These are phyloP conservation scores for Chelon auratus DNA, from an alignment of 2,797 vertebrate species.

Conservation along the genomic window DNA sequence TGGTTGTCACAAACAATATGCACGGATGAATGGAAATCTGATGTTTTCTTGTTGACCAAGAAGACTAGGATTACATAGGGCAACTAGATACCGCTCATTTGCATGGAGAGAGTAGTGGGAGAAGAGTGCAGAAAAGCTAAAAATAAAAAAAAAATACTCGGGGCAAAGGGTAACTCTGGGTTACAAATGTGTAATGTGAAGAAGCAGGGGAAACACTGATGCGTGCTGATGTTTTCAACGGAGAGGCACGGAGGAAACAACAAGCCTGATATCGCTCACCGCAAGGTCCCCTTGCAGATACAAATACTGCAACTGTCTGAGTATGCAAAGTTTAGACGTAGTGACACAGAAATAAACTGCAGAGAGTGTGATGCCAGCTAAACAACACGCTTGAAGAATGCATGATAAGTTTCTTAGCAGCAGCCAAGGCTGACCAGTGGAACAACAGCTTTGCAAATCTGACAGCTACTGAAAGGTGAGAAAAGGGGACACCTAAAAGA, in stretches of 20 bases:
- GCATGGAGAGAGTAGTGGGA: conserved; percentile 21
- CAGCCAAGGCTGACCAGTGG: conserved; percentile 33
- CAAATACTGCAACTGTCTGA: conserved; percentile 68
- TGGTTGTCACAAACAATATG: background rate
- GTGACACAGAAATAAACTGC: conserved; percentile 1
- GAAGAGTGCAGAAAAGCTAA: conserved; percentile 19
- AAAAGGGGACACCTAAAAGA: conserved; percentile 12
- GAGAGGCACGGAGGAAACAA: conserved; percentile 73
- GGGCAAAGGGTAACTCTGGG: conserved; percentile 66
- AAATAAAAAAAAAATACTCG: conserved; percentile 1
- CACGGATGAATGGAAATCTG: background rate
- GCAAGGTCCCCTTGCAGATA: conserved; percentile 73
- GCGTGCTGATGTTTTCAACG: conserved; percentile 65
- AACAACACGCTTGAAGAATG: conserved; percentile 26
- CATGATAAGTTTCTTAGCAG: conserved; percentile 47
- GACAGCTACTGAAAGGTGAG: background rate
- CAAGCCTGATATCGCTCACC: conserved; percentile 72
- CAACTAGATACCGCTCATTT: conserved; percentile 20
- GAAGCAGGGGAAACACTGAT: conserved; percentile 73
- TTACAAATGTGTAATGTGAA: conserved; percentile 61
- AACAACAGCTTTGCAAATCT: conserved; percentile 41
- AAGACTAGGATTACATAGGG: background rate
- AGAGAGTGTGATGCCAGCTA: conserved; percentile 16
- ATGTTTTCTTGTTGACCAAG: background rate
- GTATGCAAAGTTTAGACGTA: conserved; percentile 68